These are phyloP conservation scores for Piprites chloris DNA, from an alignment of 2,113 vertebrate genomes.

Conservation along the genomic window DNA sequence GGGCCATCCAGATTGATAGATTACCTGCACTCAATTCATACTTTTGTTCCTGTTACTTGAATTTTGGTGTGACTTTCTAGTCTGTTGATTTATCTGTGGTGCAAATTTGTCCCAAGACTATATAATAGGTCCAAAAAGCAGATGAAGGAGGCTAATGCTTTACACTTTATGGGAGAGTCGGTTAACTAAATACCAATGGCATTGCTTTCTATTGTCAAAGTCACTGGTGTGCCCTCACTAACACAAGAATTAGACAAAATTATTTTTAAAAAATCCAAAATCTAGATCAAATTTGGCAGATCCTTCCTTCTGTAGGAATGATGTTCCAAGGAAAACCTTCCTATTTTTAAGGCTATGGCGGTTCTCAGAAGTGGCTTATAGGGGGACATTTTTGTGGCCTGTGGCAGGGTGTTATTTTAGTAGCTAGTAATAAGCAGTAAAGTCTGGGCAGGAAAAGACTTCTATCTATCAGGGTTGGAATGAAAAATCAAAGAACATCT, in stretches of 20 bases:
- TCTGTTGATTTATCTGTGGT: neutral
- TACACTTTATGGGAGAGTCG: neutral
- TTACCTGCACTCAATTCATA: neutral
- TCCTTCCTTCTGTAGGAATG: neutral
- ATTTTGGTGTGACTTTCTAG: neutral
- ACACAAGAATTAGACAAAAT: neutral
- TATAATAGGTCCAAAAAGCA: neutral
- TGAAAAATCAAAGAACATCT: neutral
- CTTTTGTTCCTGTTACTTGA: neutral
- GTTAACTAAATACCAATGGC: neutral
- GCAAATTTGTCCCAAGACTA: neutral
- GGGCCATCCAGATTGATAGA: neutral
- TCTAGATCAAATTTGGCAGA: neutral
- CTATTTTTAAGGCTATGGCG: neutral
- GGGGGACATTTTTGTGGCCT: slow-evolving; percentile 37
- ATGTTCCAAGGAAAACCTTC: neutral
- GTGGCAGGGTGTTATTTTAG: slow-evolving; percentile 47
- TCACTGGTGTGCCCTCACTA: neutral
- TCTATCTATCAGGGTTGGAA: neutral
- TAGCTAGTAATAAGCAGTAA: slow-evolving; percentile 34
- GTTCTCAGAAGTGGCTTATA: slow-evolving; percentile 32
- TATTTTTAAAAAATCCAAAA: neutral
- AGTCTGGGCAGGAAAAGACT: slow-evolving; percentile 4
- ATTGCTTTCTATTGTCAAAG: neutral
- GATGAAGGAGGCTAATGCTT: neutral